These are phyloP conservation scores for Caenorhabditis elegans DNA, from an alignment of 1,140 invertebrate species.

Conservation along the genomic window WBcel235 BX284606.5:10661001-10661500, in stretches of 20 bases:
- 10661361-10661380: neutral
- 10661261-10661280: neutral
- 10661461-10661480: slow-evolving; percentile 85
- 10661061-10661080: no score
- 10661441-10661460: slow-evolving; percentile 68
- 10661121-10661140: slow-evolving; percentile 5
- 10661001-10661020: no score
- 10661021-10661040: no score
- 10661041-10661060: no score
- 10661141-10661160: neutral
- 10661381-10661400: neutral
- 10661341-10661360: slow-evolving; percentile 5
- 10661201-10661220: neutral
- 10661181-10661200: slow-evolving; percentile 1
- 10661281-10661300: neutral
- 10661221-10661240: neutral
- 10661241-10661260: neutral
- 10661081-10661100: slow-evolving; percentile 5
- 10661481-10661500: slow-evolving; percentile 93
- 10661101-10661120: neutral
- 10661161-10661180: slow-evolving; percentile 16
- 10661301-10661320: slow-evolving; percentile 9
- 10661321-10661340: neutral
- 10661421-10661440: slow-evolving; percentile 40
- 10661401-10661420: neutral